These are phyloP conservation scores for Cinclus cinclus DNA, from an alignment of 2,113 vertebrate species.

Conservation along the genomic window DNA sequence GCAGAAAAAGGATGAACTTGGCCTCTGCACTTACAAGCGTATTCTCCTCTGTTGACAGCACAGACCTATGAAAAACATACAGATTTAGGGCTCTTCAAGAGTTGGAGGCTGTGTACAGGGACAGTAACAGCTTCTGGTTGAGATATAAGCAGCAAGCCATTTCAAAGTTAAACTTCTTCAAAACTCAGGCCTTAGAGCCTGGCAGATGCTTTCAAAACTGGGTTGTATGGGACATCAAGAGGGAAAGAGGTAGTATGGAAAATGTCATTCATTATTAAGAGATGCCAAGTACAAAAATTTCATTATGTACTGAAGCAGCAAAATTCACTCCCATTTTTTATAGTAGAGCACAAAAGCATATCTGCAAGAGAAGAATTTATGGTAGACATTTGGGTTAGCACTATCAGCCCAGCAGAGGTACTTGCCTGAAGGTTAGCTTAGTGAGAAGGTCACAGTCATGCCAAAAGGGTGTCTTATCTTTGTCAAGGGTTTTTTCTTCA, in stretches of 20 bases:
- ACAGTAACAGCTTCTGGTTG: neutral
- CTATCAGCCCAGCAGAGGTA: neutral
- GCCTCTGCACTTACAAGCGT: neutral
- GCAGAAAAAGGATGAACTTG: neutral
- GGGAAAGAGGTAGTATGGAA: neutral
- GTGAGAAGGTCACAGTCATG: neutral
- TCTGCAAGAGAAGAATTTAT: neutral
- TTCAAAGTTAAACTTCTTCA: conserved; percentile 8
- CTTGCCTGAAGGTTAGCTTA: neutral
- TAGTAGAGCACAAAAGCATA: neutral
- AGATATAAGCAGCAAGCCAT: neutral
- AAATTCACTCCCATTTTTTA: neutral
- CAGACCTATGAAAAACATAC: neutral
- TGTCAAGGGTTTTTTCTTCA: neutral
- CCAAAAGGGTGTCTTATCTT: neutral
- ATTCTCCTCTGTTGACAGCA: neutral
- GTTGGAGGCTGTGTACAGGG: neutral
- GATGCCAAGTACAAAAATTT: neutral
- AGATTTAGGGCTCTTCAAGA: conserved; percentile 6
- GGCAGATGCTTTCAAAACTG: neutral
- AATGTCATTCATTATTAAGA: neutral
- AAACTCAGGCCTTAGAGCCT: neutral
- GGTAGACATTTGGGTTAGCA: neutral
- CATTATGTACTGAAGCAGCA: neutral
- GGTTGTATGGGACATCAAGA: neutral